Evolutionary conservation across 92 coral and sea anemone genomes (phyloP).

Genomic region (Zoanthus sansibaricus): DNA sequence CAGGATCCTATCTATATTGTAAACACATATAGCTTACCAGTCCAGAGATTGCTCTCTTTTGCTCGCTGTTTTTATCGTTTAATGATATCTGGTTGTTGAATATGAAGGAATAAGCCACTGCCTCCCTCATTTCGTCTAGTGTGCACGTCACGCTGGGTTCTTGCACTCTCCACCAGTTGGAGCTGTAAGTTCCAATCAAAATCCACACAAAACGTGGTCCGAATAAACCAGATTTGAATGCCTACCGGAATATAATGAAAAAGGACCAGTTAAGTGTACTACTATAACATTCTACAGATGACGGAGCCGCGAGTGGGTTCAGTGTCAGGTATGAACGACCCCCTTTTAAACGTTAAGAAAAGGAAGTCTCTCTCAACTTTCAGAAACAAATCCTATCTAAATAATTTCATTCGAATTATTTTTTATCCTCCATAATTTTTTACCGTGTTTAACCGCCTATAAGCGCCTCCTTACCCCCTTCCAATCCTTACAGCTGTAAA

Average conservation of each 20-base stretch:
- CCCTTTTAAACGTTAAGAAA: no score
- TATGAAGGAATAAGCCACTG: conserved; percentile 88
- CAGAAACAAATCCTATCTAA: no score
- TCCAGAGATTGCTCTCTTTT: conserved; percentile 77
- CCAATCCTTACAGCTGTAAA: no score
- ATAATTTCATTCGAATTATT: no score
- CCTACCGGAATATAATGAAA: conserved; percentile 51
- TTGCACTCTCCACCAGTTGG: conserved; percentile 87
- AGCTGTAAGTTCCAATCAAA: conserved; percentile 82
- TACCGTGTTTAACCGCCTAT: no score
- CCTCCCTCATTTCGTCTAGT: conserved; percentile 77
- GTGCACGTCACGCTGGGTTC: conserved; percentile 66
- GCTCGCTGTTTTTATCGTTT: conserved; percentile 70
- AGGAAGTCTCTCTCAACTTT: no score
- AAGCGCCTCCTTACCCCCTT: no score
- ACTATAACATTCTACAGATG: neutral
- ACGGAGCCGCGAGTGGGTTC: no score
- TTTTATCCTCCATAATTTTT: no score
- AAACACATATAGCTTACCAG: conserved; percentile 65
- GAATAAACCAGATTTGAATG: conserved; percentile 81
- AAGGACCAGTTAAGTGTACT: neutral
- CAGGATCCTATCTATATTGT: no score
- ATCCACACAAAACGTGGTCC: conserved; percentile 92
- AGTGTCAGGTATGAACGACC: no score
- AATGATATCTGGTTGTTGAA: conserved; percentile 86